Evolutionary conservation across 92 coral and sea anemone species (phyloP), one percentile per base, ranked within the genome.

Genomic region (Phymanthus crucifer): DNA sequence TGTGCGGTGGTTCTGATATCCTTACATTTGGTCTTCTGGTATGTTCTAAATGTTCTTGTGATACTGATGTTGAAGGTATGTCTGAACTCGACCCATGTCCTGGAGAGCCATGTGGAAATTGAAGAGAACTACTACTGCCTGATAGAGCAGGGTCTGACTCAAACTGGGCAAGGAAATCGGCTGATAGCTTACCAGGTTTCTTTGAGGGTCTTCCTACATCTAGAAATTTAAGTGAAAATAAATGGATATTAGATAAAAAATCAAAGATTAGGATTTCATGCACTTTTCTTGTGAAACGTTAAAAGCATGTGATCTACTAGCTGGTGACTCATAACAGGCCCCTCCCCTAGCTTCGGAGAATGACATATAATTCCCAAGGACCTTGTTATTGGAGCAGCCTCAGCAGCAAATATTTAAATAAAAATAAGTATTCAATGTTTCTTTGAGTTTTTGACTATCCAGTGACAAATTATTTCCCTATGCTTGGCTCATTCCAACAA

Each of bases 151-250:
- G 86, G 52, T 87, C 87, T 31, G 97, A 87, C 48, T 82, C 85
- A 69, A 92, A 92, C 81, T 82, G 86, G 33, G 87, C 83, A 9
- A 92, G 78, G 58, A 90, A 81, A 16, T 92, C 84, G 58, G 84
- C 79, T 47, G 94, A 90, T 23, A 92, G 70, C 68, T 92, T 92
- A 23, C 97, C 97, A 43, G 97, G 97, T 17, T 83, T 83, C 52
- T 80, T 87, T 31, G 61, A 36, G 43, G 91, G 31, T 40, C 68
- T 73, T 37, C 86, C 89, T 33, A 88, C 86, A 88, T 88, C 92
- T 88, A 78, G 27, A 78, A 64, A 17, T 47, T 17, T n/a, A 48
- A 46, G 45, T 46, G 16, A 8, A 27, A 27, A 61, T 11, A 24
- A 24, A 24, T n/a, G n/a, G n/a, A n/a, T n/a, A n/a, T 58, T 61